phyloP scores from a whole-genome alignment of 2,113 vertebrate genomes.

The Isurus oxyrinchus region DNA sequence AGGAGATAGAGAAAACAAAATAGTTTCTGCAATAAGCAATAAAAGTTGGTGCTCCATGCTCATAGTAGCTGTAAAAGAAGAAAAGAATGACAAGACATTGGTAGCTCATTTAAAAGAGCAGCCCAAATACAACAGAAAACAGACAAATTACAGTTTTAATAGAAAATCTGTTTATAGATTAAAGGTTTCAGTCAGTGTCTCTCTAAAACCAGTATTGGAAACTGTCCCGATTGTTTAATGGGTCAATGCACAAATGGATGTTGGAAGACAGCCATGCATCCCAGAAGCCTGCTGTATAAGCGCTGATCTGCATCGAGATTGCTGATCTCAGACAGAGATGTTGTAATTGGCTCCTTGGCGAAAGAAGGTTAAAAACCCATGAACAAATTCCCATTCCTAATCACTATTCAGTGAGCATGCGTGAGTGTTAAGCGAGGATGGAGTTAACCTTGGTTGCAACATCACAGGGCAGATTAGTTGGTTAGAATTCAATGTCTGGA shows the following conservation, averaged over 20 bases:
- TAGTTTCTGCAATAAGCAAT: not conserved
- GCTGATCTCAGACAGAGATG: not conserved
- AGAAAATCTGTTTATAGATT: not conserved
- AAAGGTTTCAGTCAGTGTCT: not conserved
- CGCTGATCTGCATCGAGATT: not conserved
- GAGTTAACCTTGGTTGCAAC: not conserved
- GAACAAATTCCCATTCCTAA: not conserved
- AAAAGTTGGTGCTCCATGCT: not conserved
- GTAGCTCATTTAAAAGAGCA: not conserved
- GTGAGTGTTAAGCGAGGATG: not conserved
- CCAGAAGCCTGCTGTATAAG: not conserved
- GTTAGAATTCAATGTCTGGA: not conserved
- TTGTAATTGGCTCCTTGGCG: not conserved
- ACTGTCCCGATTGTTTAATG: not conserved
- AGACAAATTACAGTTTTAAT: not conserved
- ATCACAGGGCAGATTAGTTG: not conserved
- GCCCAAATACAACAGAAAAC: not conserved
- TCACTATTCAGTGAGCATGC: not conserved
- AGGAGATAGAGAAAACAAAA: not conserved
- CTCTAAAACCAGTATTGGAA: not conserved
- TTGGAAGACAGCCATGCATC: not conserved
- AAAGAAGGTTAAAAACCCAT: not conserved
- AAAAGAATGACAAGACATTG: not conserved
- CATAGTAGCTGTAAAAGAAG: not conserved
- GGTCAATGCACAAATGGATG: not conserved